Evolutionary conservation across 2,113 vertebrate species (phyloP).

Genomic region (Coracopsis vasa): DNA sequence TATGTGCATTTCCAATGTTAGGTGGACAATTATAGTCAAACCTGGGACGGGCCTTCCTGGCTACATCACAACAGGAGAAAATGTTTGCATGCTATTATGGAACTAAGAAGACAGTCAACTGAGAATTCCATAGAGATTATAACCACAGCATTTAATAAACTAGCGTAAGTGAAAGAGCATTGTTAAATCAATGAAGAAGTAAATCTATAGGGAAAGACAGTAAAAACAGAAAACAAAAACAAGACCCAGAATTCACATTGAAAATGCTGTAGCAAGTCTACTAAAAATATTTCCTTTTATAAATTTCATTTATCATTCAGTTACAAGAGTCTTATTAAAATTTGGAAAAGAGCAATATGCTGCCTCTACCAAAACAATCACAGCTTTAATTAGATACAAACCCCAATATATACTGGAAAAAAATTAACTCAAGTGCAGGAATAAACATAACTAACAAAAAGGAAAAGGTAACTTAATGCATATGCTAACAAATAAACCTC

Average conservation of each 20-base stretch:
- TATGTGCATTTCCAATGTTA: not conserved
- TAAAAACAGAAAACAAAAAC: not conserved
- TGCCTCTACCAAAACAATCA: not conserved
- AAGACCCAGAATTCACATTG: not conserved
- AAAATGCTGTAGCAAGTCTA: not conserved
- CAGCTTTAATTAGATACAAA: not conserved
- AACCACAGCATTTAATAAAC: not conserved
- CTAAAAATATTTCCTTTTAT: not conserved
- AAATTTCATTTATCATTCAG: not conserved
- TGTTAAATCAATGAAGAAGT: not conserved
- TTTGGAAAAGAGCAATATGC: not conserved
- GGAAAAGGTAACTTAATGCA: not conserved
- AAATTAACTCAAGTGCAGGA: not conserved
- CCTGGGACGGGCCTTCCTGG: not conserved
- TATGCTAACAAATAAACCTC: not conserved
- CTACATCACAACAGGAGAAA: not conserved
- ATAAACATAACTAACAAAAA: not conserved
- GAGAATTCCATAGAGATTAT: not conserved
- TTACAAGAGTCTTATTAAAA: not conserved
- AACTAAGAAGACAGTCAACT: not conserved
- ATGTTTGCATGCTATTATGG: not conserved
- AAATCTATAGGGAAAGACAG: not conserved
- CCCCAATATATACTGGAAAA: not conserved
- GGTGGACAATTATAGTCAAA: not conserved
- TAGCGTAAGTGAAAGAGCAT: not conserved